Conservation (phyloP, 2,113 vertebrate species). For the Alligator sinensis region DNA sequence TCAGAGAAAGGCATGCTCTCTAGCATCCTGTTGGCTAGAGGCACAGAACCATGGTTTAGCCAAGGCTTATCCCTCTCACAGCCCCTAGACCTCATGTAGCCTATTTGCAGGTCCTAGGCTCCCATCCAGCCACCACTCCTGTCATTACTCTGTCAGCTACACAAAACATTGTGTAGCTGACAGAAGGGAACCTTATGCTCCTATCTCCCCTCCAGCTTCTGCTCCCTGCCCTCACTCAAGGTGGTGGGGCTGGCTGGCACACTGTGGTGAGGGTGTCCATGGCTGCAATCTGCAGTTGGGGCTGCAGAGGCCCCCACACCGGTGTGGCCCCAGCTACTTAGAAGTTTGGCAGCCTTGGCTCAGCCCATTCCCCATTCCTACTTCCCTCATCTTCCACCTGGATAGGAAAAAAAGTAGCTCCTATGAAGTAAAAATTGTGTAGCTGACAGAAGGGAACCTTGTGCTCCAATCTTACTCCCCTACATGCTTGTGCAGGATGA, state of each 20-base stretch:
- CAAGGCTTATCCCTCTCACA: no score
- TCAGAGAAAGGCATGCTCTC: background rate
- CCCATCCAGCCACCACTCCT: no score
- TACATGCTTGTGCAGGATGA: background rate
- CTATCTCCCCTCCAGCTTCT: background rate
- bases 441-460: background rate
- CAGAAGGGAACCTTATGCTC: background rate
- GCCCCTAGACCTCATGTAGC: no score
- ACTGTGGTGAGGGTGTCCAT: background rate
- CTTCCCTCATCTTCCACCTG: background rate
- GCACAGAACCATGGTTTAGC: no score
- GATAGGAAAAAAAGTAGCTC: background rate
- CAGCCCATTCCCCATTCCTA: background rate
- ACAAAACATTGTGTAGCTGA: background rate
- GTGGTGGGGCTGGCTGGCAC: no score
- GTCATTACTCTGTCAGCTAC: no score
- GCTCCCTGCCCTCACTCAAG: background rate
- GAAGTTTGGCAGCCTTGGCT: background rate
- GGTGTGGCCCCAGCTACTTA: no score
- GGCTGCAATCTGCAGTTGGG: background rate
- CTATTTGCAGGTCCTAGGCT: no score
- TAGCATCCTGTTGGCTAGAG: background rate
- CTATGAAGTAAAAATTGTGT: background rate
- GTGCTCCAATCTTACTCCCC: background rate
- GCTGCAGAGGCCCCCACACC: background rate